These are phyloP conservation scores for Hypothenemus hampei DNA, from an alignment of 1,140 invertebrate species.

Conservation along the genomic window DNA sequence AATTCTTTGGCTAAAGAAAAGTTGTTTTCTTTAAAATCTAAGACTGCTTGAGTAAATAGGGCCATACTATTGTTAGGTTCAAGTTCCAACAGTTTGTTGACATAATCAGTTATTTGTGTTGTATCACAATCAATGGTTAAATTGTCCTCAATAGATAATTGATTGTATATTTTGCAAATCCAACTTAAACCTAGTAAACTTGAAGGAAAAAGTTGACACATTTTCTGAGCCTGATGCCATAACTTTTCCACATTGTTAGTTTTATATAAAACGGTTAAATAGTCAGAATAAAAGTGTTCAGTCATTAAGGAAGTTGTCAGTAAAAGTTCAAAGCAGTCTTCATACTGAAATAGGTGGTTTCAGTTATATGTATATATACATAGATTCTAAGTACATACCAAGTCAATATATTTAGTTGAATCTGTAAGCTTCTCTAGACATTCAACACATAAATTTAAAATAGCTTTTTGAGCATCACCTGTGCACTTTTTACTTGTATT, in stretches of 20 bases:
- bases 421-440: slow-evolving; percentile 2
- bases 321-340: slow-evolving; percentile 11
- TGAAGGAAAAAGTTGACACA: slow-evolving; percentile 49
- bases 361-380: not conserved
- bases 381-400: not conserved
- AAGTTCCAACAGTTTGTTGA: slow-evolving; percentile 46
- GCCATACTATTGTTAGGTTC: slow-evolving; percentile 56
- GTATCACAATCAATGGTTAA: slow-evolving; percentile 42
- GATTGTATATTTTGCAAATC: slow-evolving; percentile 57
- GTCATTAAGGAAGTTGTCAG: not conserved
- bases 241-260: slow-evolving; percentile 46
- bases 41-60: slow-evolving; percentile 56
- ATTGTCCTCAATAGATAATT: slow-evolving; percentile 43
- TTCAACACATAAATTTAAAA: slow-evolving; percentile 9
- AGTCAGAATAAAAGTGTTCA: slow-evolving; percentile 50
- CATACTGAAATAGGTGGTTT: slow-evolving; percentile 20
- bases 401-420: slow-evolving; percentile 3
- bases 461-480: not conserved
- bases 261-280: slow-evolving; percentile 54
- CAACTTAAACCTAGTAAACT: slow-evolving; percentile 54
- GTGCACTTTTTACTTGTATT: slow-evolving; percentile 11
- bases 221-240: slow-evolving; percentile 48
- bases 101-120: slow-evolving; percentile 49
- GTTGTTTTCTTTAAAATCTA: slow-evolving; percentile 49
- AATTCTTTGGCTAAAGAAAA: slow-evolving; percentile 53